Percentiles rank a stretch among this genome's conserved stretches.
These are phyloP conservation scores for Atrina japonica DNA, from an alignment of 2,888 invertebrate species.

Conservation along the genomic window DNA sequence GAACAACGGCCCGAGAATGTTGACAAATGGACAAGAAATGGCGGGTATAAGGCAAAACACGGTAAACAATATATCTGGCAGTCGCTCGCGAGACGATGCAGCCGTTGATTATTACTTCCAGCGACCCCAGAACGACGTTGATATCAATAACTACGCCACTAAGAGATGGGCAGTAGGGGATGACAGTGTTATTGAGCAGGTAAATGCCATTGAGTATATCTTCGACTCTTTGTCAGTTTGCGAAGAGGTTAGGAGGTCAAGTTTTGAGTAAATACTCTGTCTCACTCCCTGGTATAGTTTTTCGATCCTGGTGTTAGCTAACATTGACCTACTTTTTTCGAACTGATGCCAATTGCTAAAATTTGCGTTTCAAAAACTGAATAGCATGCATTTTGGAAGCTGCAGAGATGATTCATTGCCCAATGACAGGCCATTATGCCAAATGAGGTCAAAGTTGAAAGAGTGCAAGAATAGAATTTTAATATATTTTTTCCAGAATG, in stretches of 20 bases:
- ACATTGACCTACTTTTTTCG: too few species aligned
- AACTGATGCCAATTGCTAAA: too few species aligned
- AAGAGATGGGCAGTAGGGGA: slow-evolving; percentile 92
- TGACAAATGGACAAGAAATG: slow-evolving; percentile 71
- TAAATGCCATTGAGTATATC: slow-evolving; percentile 36
- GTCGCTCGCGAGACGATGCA: slow-evolving; percentile 90
- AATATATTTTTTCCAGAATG: too few species aligned
- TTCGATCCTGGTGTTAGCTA: too few species aligned
- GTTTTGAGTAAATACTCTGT: background rate
- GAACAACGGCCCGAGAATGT: slow-evolving; percentile 67
- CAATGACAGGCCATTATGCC: too few species aligned
- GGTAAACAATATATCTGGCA: slow-evolving; percentile 37
- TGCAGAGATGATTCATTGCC: too few species aligned
- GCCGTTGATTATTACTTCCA: slow-evolving; percentile 96
- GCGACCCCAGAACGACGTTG: slow-evolving; percentile 89
- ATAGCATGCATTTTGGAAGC: too few species aligned
- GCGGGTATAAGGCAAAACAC: slow-evolving; percentile 64
- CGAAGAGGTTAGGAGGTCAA: background rate
- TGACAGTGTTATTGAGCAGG: slow-evolving; percentile 88
- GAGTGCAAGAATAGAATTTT: too few species aligned
- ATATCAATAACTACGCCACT: slow-evolving; percentile 83
- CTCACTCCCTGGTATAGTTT: too few species aligned
- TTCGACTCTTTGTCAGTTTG: too few species aligned
- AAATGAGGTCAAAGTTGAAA: background rate
- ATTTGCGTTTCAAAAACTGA: too few species aligned